Percentiles rank a stretch among this genome's conserved stretches.
These are phyloP conservation scores for Zosterops lateralis DNA, from an alignment of 2,113 vertebrate species.

Conservation along the genomic window DNA sequence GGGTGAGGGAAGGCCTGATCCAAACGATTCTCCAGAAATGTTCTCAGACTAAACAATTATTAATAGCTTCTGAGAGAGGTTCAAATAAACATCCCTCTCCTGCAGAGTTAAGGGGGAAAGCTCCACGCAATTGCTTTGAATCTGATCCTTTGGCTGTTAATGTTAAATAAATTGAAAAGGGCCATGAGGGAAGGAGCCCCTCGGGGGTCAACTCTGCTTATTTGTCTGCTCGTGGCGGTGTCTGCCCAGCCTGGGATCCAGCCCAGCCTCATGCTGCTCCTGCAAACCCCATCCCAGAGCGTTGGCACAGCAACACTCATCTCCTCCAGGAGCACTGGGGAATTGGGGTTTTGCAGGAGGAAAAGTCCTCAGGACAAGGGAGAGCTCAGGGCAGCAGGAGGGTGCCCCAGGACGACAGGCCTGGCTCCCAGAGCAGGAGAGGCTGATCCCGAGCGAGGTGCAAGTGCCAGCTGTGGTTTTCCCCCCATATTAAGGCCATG, in stretches of 20 bases:
- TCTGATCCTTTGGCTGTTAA: not conserved
- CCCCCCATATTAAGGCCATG: not conserved
- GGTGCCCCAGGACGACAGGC: not conserved
- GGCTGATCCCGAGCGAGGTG: not conserved
- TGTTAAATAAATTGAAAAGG: constrained; percentile 2
- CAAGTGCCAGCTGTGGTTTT: not conserved
- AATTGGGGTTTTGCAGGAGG: rapidly evolving
- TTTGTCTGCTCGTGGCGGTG: not conserved
- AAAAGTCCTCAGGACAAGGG: rapidly evolving
- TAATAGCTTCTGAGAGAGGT: constrained; percentile 42
- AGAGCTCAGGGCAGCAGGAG: not conserved
- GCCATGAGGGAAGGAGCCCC: not conserved
- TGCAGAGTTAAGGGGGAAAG: constrained; percentile 49
- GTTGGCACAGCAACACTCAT: rapidly evolving
- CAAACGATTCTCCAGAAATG: constrained; percentile 25
- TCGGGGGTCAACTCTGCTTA: not conserved
- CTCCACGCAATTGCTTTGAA: constrained; percentile 13
- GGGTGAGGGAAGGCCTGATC: not conserved
- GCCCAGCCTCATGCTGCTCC: not conserved
- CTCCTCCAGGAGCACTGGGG: rapidly evolving
- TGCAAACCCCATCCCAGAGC: not conserved
- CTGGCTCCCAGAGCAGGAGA: not conserved
- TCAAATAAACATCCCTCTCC: constrained; percentile 60
- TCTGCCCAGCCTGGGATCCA: not conserved
- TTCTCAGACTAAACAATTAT: constrained; percentile 70